Base-by-base conservation (phyloP, 2,113 vertebrate genomes). In the Rhea pennata region DNA sequence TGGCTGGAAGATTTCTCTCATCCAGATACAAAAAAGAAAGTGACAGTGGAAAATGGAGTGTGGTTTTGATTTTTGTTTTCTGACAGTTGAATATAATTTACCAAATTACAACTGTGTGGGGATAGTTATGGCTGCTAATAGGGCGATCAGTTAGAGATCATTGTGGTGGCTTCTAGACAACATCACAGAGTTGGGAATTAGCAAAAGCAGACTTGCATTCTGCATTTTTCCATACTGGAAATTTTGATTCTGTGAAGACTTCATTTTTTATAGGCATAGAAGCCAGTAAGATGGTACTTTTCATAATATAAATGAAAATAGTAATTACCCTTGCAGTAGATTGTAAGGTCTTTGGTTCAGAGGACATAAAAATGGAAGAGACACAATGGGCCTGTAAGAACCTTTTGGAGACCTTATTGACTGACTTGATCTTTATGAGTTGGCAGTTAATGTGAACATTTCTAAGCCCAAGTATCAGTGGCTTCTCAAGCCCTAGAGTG, bases 1-100 rank as follows among this genome's bases (percentile, higher is more conserved):
- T 65, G 56, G 46, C 62, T 94, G 26, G 61, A 76, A 84, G 42
- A 78, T 66, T 87, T 76, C 44, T 75, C 53, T 74, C 58, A 54
- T 58, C 26, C 53, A 96, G 53, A 93, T 73, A 87, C 12, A 84
- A 74, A 17, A 84, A 95, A 82, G 65, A 88, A 84, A 84, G 42
- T 51, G 36, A 77, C 61, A 79, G 40, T 88, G 67, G 87, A 84
- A 91, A 89, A 96, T 53, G 23, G 44, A 93, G 13, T 13, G 12
- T 20, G 82, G 16, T 76, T 77, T 42, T 27, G 53, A 15, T 6
- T 88, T 94, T 84, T 93, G 20, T 83, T 67, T 96, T 70, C 75
- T 93, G 59, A 54, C 27, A 73, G 33, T 5, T 3, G 66, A 85
- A 73, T 83, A 70, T 65, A 77, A 61, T 94, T 92, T 84, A 78